phyloP scores from a whole-genome alignment of 2,888 invertebrate genomes.

The Timandra comae region DNA sequence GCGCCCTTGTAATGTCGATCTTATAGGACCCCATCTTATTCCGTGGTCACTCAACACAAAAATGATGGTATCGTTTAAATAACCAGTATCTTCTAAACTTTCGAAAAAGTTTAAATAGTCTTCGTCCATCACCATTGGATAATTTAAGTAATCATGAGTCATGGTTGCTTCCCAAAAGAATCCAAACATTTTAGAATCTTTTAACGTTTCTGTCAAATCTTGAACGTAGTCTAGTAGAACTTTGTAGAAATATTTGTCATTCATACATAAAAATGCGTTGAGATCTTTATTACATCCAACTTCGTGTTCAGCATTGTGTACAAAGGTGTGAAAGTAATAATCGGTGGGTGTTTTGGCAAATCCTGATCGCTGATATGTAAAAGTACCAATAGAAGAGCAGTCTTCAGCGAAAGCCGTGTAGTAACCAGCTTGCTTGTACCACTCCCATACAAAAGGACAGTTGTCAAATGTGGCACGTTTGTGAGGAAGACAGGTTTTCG shows the following conservation, averaged over 20 bases:
- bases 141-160: slow-evolving; percentile 90
- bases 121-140: slow-evolving; percentile 84
- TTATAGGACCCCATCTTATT: slow-evolving; percentile 89
- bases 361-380: slow-evolving; percentile 87
- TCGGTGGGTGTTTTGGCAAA: slow-evolving; percentile 88
- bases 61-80: slow-evolving; percentile 81
- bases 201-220: slow-evolving; percentile 78
- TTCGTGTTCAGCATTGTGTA: slow-evolving; percentile 79
- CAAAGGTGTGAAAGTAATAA: slow-evolving; percentile 87
- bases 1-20: slow-evolving; percentile 88
- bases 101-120: slow-evolving; percentile 77
- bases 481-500: slow-evolving; percentile 78
- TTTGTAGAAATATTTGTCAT: slow-evolving; percentile 80
- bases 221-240: slow-evolving; percentile 83
- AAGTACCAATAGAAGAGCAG: slow-evolving; percentile 84
- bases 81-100: slow-evolving; percentile 61
- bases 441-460: slow-evolving; percentile 92
- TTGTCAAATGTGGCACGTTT: slow-evolving; percentile 81
- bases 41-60: slow-evolving; percentile 93
- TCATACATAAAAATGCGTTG: slow-evolving; percentile 83
- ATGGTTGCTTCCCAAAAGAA: slow-evolving; percentile 90
- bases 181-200: slow-evolving; percentile 81
- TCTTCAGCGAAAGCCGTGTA: slow-evolving; percentile 91
- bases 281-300: slow-evolving; percentile 80
- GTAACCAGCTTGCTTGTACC: slow-evolving; percentile 83